These are phyloP conservation scores for Hylaea fasciaria DNA, from an alignment of 2,888 invertebrate genomes.

Conservation along the genomic window DNA sequence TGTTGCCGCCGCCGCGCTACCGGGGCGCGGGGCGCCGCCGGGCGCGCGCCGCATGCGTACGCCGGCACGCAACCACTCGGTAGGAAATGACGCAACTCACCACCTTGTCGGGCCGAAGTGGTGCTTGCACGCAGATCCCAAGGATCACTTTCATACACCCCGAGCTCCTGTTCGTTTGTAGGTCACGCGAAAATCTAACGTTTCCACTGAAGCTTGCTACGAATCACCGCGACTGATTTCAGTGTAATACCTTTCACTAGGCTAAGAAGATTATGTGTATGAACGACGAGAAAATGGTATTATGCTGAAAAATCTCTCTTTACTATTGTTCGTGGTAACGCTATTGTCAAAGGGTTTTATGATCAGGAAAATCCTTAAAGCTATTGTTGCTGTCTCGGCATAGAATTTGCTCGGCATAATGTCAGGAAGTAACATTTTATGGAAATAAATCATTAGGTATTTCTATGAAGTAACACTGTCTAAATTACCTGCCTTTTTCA, in stretches of 20 bases:
- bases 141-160: conserved; percentile 60
- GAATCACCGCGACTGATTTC: conserved; percentile 76
- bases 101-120: conserved; percentile 53
- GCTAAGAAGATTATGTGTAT: conserved; percentile 53
- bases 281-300: conserved; percentile 50
- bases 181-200: conserved; percentile 74
- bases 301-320: conserved; percentile 44
- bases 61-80: conserved; percentile 74
- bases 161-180: conserved; percentile 72
- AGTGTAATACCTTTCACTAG: conserved; percentile 64
- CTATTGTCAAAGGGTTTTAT: conserved; percentile 36
- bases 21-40: conserved; percentile 77
- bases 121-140: conserved; percentile 58
- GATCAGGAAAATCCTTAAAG: conserved; percentile 33
- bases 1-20: conserved; percentile 85
- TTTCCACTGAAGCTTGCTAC: conserved; percentile 77
- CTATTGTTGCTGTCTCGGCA: conserved; percentile 32
- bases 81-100: conserved; percentile 73
- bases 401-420: conserved; percentile 4
- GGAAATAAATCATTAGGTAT: background rate
- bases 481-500: no score
- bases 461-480: no score
- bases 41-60: conserved; percentile 83
- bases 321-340: conserved; percentile 41
- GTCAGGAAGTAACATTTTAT: conserved; percentile 10